phyloP scores from a whole-genome alignment of 1,140 invertebrate species.

The Augochlora pura region DNA sequence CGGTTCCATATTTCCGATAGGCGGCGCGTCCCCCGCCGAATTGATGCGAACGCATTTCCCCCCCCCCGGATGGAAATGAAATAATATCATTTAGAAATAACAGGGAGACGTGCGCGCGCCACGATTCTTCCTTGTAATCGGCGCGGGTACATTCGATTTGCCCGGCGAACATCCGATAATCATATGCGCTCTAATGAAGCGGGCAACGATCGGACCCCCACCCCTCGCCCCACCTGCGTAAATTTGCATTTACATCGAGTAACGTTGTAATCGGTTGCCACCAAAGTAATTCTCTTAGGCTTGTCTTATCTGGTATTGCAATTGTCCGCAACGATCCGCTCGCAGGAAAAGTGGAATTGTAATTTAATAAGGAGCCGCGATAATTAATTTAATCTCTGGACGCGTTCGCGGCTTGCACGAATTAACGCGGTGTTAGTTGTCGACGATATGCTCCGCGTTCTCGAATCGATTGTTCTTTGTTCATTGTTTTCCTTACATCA shows the following conservation, averaged over 20 bases:
- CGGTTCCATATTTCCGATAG: conserved; percentile 44
- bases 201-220: not conserved
- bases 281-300: not conserved
- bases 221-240: no score
- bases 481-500: no score
- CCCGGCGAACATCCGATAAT: not conserved
- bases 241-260: not conserved
- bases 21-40: conserved; percentile 31
- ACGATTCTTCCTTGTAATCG: conserved; percentile 21
- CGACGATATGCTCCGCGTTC: no score
- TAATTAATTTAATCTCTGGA: no score
- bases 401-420: no score
- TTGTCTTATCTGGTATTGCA: not conserved
- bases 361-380: no score
- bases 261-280: not conserved
- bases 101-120: conserved; percentile 18
- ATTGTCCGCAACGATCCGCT: not conserved
- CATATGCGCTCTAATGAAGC: not conserved
- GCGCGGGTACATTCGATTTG: not conserved
- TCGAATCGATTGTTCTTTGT: no score
- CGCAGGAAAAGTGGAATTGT: not conserved
- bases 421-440: no score
- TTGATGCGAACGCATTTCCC: conserved; percentile 39
- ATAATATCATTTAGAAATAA: conserved; percentile 45
- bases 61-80: conserved; percentile 39